Percentiles rank a stretch among this genome's conserved stretches.
phyloP scores from a whole-genome alignment of 2,888 invertebrate species.

The Dermolepida albohirtum region DNA sequence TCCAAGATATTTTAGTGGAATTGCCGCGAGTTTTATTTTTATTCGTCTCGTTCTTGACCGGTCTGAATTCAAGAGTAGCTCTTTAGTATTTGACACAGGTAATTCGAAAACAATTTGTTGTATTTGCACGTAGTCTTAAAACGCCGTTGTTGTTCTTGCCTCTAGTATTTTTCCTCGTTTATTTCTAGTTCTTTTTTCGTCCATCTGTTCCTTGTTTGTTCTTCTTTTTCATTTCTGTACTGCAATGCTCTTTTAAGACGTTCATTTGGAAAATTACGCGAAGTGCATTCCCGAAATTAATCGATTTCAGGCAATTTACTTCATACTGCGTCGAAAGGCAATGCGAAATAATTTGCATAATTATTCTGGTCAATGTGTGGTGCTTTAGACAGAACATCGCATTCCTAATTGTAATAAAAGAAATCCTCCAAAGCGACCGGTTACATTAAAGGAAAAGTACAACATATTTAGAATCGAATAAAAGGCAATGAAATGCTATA shows the following conservation, averaged over 20 bases:
- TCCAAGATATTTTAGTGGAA: neutral
- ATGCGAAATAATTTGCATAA: slow-evolving; percentile 28
- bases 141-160: slow-evolving; percentile 13
- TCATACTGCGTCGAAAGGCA: slow-evolving; percentile 10
- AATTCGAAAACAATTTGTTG: slow-evolving; percentile 41
- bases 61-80: slow-evolving; percentile 8
- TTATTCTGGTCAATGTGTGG: slow-evolving; percentile 2
- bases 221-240: slow-evolving; percentile 2
- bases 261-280: slow-evolving; percentile 34
- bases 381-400: too few relatives aligned
- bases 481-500: too few relatives aligned
- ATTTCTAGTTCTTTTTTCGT: slow-evolving; percentile 8
- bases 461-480: too few relatives aligned
- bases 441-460: too few relatives aligned
- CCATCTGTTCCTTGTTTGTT: slow-evolving; percentile 18
- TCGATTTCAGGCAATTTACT: slow-evolving; percentile 29
- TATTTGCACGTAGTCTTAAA: slow-evolving; percentile 36
- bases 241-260: slow-evolving; percentile 19
- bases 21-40: slow-evolving; percentile 1
- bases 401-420: too few relatives aligned
- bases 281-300: slow-evolving; percentile 35
- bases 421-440: too few relatives aligned
- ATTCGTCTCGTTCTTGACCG: slow-evolving; percentile 3
- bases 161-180: slow-evolving; percentile 9
- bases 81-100: slow-evolving; percentile 40